Percentiles rank a stretch among this genome's conserved stretches.
These are phyloP conservation scores for Cylas formicarius DNA, from an alignment of 1,140 invertebrate genomes.

Conservation along the genomic window DNA sequence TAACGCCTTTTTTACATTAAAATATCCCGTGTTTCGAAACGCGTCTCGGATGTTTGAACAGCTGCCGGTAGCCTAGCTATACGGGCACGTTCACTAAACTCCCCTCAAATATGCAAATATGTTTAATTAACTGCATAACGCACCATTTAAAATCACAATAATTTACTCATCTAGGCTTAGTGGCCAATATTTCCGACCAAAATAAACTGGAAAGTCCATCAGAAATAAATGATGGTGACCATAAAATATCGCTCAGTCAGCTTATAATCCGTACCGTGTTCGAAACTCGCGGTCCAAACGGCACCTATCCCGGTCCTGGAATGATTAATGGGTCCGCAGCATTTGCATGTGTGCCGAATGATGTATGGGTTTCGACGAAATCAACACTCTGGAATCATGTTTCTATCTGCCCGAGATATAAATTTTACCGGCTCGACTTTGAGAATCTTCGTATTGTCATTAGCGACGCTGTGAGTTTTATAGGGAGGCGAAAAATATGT, in stretches of 20 bases:
- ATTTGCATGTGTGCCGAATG: constrained; percentile 39
- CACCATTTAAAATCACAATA: constrained; percentile 17
- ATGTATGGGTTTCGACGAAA: constrained; percentile 34
- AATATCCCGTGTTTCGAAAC: no score
- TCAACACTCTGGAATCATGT: constrained; percentile 37
- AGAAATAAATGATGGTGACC: constrained; percentile 31
- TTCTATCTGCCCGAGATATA: constrained; percentile 34
- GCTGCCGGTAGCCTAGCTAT: no score
- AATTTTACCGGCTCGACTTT: constrained; percentile 30
- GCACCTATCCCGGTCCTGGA: constrained; percentile 25
- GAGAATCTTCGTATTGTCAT: constrained; percentile 33
- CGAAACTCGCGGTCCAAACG: constrained; percentile 1
- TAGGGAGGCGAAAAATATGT: no score
- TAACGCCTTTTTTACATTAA: no score
- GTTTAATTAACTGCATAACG: no score
- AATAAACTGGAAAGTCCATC: constrained; percentile 28
- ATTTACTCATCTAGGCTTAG: constrained; percentile 19
- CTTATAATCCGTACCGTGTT: constrained; percentile 26
- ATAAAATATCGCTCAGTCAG: constrained; percentile 33
- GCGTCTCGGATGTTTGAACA: no score
- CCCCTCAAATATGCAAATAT: no score
- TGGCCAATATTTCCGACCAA: constrained; percentile 5
- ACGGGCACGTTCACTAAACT: no score
- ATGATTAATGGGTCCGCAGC: constrained; percentile 36
- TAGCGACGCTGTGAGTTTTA: no score